These are phyloP conservation scores for Leptinotarsa peninsularis DNA, from an alignment of 2,888 invertebrate species.

Conservation along the genomic window DNA sequence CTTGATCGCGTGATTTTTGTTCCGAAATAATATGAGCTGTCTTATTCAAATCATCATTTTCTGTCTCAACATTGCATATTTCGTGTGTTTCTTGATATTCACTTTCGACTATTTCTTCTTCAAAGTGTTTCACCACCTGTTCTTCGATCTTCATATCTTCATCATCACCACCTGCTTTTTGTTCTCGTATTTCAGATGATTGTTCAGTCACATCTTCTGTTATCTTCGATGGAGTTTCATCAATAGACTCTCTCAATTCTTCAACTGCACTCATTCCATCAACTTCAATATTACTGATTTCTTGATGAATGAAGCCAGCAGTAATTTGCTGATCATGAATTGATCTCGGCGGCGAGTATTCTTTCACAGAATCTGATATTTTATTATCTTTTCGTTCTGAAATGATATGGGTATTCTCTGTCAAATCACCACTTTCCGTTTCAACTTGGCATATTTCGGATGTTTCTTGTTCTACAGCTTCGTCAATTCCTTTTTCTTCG, in stretches of 20 bases:
- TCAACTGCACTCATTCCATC: neutral
- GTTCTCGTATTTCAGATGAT: too few relatives aligned
- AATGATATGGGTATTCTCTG: too few relatives aligned
- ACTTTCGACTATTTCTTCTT: neutral
- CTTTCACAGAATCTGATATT: too few relatives aligned
- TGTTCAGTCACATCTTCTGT: neutral
- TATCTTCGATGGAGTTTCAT: neutral
- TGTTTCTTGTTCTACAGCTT: neutral
- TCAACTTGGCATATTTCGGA: neutral
- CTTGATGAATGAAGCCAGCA: neutral
- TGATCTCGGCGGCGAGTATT: too few relatives aligned
- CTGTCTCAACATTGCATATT: neutral
- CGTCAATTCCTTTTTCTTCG: neutral
- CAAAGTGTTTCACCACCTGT: neutral
- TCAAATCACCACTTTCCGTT: neutral
- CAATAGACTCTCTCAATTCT: neutral
- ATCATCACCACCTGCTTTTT: slow-evolving; percentile 30
- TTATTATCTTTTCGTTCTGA: too few relatives aligned
- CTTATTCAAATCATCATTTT: neutral
- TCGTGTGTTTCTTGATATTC: neutral
- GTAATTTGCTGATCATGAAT: too few relatives aligned
- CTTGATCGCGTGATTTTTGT: neutral
- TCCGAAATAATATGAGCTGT: neutral
- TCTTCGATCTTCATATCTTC: slow-evolving; percentile 31
- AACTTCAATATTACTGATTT: slow-evolving; percentile 3